These are phyloP conservation scores for Protula sp. DNA, from an alignment of 2,888 invertebrate genomes.

Conservation along the genomic window DNA sequence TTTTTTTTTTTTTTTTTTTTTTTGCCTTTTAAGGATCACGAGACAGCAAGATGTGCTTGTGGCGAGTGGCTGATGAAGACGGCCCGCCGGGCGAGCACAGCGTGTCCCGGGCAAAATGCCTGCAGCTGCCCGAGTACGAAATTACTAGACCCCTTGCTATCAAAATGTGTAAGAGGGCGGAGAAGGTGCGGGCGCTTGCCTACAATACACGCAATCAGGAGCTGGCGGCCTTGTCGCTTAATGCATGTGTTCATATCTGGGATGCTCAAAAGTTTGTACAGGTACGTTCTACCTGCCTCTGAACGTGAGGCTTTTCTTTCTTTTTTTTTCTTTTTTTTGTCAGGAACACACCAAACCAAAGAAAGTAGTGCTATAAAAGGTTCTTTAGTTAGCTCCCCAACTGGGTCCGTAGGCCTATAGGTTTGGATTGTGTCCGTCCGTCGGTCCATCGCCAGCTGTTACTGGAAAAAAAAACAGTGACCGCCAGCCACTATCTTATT, in stretches of 20 bases:
- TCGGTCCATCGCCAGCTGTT: no score
- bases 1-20: no score
- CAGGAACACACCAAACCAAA: no score
- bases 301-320: no score
- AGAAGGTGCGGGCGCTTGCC: constrained; percentile 74
- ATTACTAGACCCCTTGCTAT: constrained; percentile 34
- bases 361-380: no score
- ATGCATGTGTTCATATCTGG: constrained; percentile 92
- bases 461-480: no score
- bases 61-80: constrained; percentile 66
- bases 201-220: constrained; percentile 69
- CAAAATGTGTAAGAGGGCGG: constrained; percentile 62
- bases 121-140: constrained; percentile 38
- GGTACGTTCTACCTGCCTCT: constrained; percentile 51
- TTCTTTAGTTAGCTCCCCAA: no score
- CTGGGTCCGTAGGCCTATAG: no score
- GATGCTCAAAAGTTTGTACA: constrained; percentile 83
- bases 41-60: constrained; percentile 83
- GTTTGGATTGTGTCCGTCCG: no score
- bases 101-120: constrained; percentile 2
- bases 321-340: no score
- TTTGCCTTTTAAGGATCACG: constrained; percentile 68
- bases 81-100: neutral
- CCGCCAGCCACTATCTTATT: no score
- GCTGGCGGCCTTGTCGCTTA: constrained; percentile 83